These are phyloP conservation scores for Pungitius pungitius DNA, from an alignment of 2,113 vertebrate genomes.

Conservation along the genomic window DNA sequence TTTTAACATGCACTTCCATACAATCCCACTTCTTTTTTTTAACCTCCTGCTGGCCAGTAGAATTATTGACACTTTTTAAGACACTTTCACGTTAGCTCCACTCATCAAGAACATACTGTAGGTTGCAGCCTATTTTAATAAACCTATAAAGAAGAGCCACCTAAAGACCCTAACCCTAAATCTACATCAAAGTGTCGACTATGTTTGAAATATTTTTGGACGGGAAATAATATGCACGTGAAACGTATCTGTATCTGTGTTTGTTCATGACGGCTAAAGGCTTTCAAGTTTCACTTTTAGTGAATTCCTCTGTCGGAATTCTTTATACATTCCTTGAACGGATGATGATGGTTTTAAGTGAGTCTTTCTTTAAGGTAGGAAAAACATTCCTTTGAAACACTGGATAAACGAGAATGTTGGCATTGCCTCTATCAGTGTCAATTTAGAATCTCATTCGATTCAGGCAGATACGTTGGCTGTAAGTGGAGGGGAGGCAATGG, in stretches of 20 bases:
- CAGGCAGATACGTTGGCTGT: background rate
- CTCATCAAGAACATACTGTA: too few relatives aligned
- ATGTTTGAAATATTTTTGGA: background rate
- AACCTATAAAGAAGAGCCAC: background rate
- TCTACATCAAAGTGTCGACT: too few relatives aligned
- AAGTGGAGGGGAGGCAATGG: background rate
- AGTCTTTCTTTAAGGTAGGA: background rate
- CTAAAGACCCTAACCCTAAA: too few relatives aligned
- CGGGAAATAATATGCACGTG: background rate
- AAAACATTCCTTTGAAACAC: background rate
- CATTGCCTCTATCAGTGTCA: background rate
- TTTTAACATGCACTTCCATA: too few relatives aligned
- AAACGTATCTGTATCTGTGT: background rate
- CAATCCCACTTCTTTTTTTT: too few relatives aligned
- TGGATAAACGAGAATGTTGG: background rate
- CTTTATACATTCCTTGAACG: background rate
- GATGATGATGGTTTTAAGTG: background rate
- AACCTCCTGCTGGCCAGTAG: too few relatives aligned
- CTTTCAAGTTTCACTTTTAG: background rate
- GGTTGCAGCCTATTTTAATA: background rate
- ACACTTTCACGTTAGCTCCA: background rate
- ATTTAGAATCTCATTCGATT: too few relatives aligned
- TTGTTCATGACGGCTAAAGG: background rate
- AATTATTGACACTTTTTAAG: too few relatives aligned
- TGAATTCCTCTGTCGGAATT: background rate